Evolutionary conservation across 2,888 invertebrate genomes (phyloP).

Genomic region (Parochlus steinenii): DNA sequence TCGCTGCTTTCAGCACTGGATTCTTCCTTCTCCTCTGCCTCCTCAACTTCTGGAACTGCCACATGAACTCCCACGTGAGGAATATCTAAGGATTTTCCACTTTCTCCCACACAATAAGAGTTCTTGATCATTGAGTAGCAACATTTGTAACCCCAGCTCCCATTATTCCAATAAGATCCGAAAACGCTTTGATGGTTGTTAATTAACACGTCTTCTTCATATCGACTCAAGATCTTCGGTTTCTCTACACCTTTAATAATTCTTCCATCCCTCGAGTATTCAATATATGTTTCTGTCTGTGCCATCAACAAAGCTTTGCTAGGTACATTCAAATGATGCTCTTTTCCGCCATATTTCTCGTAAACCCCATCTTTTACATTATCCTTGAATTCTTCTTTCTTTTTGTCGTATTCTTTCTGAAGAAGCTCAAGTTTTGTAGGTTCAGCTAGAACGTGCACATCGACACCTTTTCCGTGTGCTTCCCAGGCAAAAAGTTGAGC

Average conservation of each 20-base stretch:
- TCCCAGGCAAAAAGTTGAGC: constrained; percentile 98
- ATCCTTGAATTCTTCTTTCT: constrained; percentile 74
- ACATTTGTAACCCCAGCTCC: constrained; percentile 92
- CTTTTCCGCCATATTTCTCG: constrained; percentile 89
- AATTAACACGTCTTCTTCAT: constrained; percentile 82
- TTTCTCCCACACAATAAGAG: constrained; percentile 73
- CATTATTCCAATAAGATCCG: constrained; percentile 91
- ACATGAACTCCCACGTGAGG: constrained; percentile 1
- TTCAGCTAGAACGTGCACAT: constrained; percentile 90
- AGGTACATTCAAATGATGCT: constrained; percentile 75
- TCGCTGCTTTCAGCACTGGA: constrained; percentile 17
- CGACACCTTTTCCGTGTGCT: constrained; percentile 80
- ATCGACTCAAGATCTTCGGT: constrained; percentile 65
- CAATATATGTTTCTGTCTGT: constrained; percentile 90
- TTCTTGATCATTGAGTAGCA: constrained; percentile 85
- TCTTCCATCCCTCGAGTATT: constrained; percentile 88
- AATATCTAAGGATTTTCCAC: constrained; percentile 4
- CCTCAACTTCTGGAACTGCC: constrained; percentile 14
- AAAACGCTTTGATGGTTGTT: constrained; percentile 91
- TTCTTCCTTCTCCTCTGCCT: constrained; percentile 19
- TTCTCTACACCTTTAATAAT: constrained; percentile 76
- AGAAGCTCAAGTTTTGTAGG: constrained; percentile 92
- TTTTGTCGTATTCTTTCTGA: constrained; percentile 75
- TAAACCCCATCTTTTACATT: constrained; percentile 55
- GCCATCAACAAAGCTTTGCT: constrained; percentile 79